Base-by-base conservation (phyloP, 2,113 vertebrate species). In the Stomatorhinus ivindoensis region DNA sequence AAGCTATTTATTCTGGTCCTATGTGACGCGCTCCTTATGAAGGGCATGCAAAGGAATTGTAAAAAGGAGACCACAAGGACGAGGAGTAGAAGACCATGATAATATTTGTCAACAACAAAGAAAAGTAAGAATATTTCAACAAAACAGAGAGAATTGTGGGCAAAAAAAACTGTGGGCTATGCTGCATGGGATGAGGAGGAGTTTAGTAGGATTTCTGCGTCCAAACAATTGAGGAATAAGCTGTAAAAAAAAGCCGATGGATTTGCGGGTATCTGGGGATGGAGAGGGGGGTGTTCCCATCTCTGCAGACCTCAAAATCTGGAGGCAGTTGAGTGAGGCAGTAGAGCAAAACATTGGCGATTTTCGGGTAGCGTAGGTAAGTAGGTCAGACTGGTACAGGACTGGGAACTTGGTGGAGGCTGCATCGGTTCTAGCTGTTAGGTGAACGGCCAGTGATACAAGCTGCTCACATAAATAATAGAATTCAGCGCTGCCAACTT, bases 391-490 rank as follows among this genome's bases (percentile, higher is more conserved):
- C 73, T 80, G 35, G 73, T 80, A 19, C 73, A 42, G 73, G 8
- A 80, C 35, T 13, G 73, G 6, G 73, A 42, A 19, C 73, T 42
- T 42, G 35, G 73, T 39, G 35, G 73, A 35, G 35, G 73, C 35
- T 80, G 35, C 35, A 4, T 80, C 42, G 35, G 35, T 80, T 80
- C 73, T 80, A 80, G 35, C 73, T 80, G 35, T 80, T 80, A 80
- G 73, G 35, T 80, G 73, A 80, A 80, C 15, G 35, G 73, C 15
- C 35, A 80, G 35, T 7, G 35, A 42, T 80, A 80, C 35, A 80
- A 80, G 73, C 73, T 42, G 73, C 73, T 80, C 73, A 42, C 73
- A 80, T 80, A 80, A 80, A 80, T 80, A 80, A 80, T 80, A 80
- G 73, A 80, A 80, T 80, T 42, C 73, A 42, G 73, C 0, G 35